These are phyloP conservation scores for Phaedon cochleariae DNA, from an alignment of 2,888 invertebrate species.

Conservation along the genomic window DNA sequence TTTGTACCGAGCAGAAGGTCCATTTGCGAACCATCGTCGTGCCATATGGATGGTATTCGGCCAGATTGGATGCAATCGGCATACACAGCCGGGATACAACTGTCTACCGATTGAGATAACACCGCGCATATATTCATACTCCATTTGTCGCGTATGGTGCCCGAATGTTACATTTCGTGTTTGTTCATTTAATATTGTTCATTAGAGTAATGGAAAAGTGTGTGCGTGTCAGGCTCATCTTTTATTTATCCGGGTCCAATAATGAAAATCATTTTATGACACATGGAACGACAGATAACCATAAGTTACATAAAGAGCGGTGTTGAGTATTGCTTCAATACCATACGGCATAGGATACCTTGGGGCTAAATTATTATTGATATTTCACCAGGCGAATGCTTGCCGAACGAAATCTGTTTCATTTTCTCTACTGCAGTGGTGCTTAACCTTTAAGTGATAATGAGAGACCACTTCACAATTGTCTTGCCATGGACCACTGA, in stretches of 20 bases:
- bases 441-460: no score
- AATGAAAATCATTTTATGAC: conserved; percentile 23
- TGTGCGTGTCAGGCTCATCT: conserved; percentile 32
- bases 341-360: no score
- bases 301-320: background rate
- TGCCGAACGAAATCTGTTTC: no score
- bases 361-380: no score
- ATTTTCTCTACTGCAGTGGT: no score
- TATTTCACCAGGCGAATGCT: no score
- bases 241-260: conserved; percentile 27
- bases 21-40: conserved; percentile 42
- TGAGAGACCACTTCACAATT: no score
- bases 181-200: conserved; percentile 41
- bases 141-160: conserved; percentile 49
- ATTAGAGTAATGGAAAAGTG: conserved; percentile 41
- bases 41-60: conserved; percentile 53
- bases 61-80: conserved; percentile 52
- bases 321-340: background rate
- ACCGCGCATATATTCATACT: conserved; percentile 42
- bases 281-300: conserved; percentile 27
- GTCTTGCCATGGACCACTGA: no score
- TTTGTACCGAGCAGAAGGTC: conserved; percentile 40
- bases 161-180: conserved; percentile 49
- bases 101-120: conserved; percentile 51
- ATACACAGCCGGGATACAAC: conserved; percentile 50